Evolutionary conservation across 2,113 vertebrate genomes (phyloP).

Genomic region (Oreamnos americanus): DNA sequence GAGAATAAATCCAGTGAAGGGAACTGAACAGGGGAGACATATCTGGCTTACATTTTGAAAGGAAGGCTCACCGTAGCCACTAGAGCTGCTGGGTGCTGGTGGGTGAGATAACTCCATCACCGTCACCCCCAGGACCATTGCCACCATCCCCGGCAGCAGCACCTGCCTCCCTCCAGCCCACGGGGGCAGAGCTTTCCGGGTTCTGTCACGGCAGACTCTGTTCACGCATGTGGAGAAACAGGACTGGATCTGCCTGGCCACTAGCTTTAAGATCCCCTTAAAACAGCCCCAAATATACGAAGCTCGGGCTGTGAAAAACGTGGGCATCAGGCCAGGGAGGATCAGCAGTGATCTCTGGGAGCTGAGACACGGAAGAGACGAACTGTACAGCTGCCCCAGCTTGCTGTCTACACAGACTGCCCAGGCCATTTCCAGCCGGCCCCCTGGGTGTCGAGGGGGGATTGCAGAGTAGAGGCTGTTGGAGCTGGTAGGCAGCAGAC

Average conservation of each 20-base stretch:
- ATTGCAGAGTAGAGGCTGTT: neutral
- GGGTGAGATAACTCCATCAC: neutral
- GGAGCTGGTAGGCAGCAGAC: neutral
- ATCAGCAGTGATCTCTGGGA: neutral
- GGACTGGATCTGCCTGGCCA: neutral
- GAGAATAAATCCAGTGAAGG: neutral
- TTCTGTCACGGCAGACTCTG: neutral
- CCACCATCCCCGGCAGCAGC: neutral
- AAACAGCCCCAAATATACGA: neutral
- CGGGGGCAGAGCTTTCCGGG: accelerated
- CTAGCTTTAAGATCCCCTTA: neutral
- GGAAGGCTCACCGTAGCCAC: neutral
- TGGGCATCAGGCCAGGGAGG: neutral
- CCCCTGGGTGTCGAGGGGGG: neutral
- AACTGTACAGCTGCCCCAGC: neutral
- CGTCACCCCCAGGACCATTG: neutral
- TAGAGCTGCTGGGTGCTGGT: neutral
- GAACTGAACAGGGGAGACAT: neutral
- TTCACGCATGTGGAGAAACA: neutral
- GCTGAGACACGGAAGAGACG: neutral
- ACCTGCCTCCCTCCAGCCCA: neutral
- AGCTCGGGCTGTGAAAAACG: neutral
- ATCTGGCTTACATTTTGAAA: neutral
- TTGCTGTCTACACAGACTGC: neutral
- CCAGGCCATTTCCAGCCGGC: neutral